Percentiles rank a stretch among this genome's conserved stretches.
Evolutionary conservation across 1,140 invertebrate genomes (phyloP).

Genomic region (Lerema accius): DNA sequence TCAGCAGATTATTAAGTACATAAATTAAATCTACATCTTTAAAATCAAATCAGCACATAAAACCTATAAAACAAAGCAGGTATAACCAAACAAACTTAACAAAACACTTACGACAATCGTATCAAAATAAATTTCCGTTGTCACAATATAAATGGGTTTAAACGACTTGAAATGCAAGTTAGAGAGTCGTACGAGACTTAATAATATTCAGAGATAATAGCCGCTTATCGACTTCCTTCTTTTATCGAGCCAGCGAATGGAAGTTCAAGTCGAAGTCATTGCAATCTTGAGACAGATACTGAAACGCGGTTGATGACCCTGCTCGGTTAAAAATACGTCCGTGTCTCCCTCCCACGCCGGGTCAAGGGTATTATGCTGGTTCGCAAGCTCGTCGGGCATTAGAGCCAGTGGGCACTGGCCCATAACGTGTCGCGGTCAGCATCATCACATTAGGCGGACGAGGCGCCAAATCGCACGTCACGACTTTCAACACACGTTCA

Average conservation of each 20-base stretch:
- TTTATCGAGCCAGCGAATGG: constrained; percentile 30
- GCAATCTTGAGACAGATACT: constrained; percentile 42
- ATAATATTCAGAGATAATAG: constrained; percentile 34
- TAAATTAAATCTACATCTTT: too few species aligned
- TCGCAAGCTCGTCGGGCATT: constrained; percentile 21
- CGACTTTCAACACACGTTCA: constrained; percentile 5
- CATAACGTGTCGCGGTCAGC: constrained; percentile 22
- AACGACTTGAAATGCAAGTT: neutral
- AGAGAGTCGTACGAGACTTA: constrained; percentile 24
- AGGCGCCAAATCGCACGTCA: constrained; percentile 25
- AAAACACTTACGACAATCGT: neutral
- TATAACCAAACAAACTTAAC: too few species aligned
- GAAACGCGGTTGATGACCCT: constrained; percentile 56
- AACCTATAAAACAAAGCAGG: too few species aligned
- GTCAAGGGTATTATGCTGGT: constrained; percentile 55
- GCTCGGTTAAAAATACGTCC: constrained; percentile 55
- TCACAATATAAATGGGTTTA: neutral
- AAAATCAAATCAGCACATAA: too few species aligned
- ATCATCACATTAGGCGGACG: constrained; percentile 19
- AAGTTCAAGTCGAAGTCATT: constrained; percentile 38
- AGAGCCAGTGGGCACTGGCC: constrained; percentile 22
- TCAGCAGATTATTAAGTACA: too few species aligned
- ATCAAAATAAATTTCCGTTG: neutral
- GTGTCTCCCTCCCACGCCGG: constrained; percentile 55
- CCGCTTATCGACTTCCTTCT: constrained; percentile 39